These are phyloP conservation scores for Teleogryllus occipitalis DNA, from an alignment of 1,140 invertebrate genomes.

Conservation along the genomic window DNA sequence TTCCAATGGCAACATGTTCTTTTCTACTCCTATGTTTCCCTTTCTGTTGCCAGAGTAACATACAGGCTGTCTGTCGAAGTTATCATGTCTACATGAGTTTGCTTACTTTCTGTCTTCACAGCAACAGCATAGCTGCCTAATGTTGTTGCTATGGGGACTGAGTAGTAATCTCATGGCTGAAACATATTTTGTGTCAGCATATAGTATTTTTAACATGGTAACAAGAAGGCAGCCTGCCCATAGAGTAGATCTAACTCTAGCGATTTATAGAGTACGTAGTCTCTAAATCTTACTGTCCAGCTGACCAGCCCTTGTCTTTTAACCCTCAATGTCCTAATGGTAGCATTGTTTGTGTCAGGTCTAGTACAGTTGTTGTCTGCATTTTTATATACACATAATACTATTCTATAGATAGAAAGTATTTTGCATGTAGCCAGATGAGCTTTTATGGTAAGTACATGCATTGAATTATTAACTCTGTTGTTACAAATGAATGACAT, in stretches of 20 bases:
- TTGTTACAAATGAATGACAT: constrained; percentile 17
- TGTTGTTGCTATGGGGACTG: background rate
- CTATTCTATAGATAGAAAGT: background rate
- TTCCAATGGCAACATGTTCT: constrained; percentile 12
- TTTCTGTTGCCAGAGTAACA: constrained; percentile 9
- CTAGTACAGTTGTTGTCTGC: constrained; percentile 11
- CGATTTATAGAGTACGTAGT: background rate
- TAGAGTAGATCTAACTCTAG: constrained; percentile 12
- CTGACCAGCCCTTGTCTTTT: constrained; percentile 8
- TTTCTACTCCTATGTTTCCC: constrained; percentile 6
- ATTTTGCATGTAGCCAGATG: background rate
- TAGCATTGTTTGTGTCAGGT: constrained; percentile 10
- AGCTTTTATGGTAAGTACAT: constrained; percentile 1
- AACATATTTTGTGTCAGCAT: background rate
- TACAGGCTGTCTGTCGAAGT: background rate
- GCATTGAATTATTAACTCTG: background rate
- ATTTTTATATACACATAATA: constrained; percentile 13
- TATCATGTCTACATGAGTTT: background rate
- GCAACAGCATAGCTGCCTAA: constrained; percentile 16
- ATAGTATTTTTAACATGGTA: background rate
- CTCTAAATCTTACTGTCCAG: constrained; percentile 6
- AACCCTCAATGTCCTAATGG: constrained; percentile 6
- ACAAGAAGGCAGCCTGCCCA: background rate
- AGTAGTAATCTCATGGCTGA: background rate
- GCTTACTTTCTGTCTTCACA: constrained; percentile 6